Evolutionary conservation across 2,888 invertebrate genomes (phyloP).

Genomic region (Caenorhabditis imperialis): DNA sequence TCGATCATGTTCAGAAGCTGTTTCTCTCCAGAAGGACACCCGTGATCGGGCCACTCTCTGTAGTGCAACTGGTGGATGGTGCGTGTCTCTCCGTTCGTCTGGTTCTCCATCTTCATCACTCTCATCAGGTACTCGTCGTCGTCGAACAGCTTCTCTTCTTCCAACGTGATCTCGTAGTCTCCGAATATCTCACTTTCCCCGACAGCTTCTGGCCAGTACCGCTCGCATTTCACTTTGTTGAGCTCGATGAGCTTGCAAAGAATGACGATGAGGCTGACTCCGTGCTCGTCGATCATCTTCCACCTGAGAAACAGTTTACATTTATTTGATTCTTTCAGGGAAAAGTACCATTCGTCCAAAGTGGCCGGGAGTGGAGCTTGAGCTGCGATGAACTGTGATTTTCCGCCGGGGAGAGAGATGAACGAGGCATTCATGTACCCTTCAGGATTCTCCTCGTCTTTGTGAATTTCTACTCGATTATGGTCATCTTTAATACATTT

Average conservation of each 20-base stretch:
- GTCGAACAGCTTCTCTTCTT: constrained; percentile 59
- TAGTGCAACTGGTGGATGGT: constrained; percentile 71
- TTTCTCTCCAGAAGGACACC: constrained; percentile 69
- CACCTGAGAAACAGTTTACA: constrained; percentile 55
- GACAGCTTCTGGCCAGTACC: constrained; percentile 67
- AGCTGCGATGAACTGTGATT: constrained; percentile 71
- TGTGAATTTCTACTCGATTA: constrained; percentile 65
- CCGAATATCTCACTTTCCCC: constrained; percentile 62
- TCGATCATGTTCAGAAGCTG: constrained; percentile 72
- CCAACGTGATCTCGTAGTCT: constrained; percentile 60
- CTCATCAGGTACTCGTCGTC: constrained; percentile 66
- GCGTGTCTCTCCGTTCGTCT: constrained; percentile 47
- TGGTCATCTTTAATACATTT: constrained; percentile 67
- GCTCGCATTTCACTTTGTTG: constrained; percentile 70
- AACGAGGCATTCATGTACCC: constrained; percentile 74
- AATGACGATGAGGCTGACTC: constrained; percentile 67
- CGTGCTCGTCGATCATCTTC: constrained; percentile 72
- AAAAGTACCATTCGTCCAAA: constrained; percentile 66
- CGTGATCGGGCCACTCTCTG: constrained; percentile 76
- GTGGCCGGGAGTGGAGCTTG: constrained; percentile 72
- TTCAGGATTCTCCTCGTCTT: constrained; percentile 57
- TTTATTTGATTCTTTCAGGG: not conserved
- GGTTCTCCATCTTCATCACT: constrained; percentile 60
- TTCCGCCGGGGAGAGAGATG: constrained; percentile 57
- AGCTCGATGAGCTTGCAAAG: constrained; percentile 72